Evolutionary conservation across 2,113 vertebrate genomes (phyloP).

Genomic region (Cyprinodon variegatus): DNA sequence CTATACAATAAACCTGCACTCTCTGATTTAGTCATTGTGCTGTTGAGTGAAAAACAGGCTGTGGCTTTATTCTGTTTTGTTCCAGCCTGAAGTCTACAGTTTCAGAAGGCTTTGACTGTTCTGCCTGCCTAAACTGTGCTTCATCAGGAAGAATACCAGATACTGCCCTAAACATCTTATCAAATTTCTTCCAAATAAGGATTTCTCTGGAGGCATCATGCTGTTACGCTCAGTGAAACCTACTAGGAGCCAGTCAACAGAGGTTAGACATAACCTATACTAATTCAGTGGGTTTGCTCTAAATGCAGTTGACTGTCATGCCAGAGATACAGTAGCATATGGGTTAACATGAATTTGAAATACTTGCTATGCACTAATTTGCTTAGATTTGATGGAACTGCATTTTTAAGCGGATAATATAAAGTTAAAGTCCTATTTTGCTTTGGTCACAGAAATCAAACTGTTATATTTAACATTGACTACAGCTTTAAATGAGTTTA

Average conservation of each 20-base stretch:
- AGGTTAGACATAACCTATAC: constrained; percentile 65
- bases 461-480: neutral
- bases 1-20: constrained; percentile 59
- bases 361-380: neutral
- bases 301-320: constrained; percentile 16
- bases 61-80: constrained; percentile 53
- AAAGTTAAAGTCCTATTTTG: neutral
- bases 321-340: neutral
- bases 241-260: constrained; percentile 46
- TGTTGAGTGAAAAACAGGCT: constrained; percentile 52
- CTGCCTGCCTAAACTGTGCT: constrained; percentile 31
- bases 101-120: constrained; percentile 30
- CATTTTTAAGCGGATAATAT: neutral
- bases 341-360: neutral
- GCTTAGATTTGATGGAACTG: neutral
- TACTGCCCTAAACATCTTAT: constrained; percentile 16
- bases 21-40: constrained; percentile 55
- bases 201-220: constrained; percentile 63
- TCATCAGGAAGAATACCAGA: constrained; percentile 39
- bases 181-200: constrained; percentile 31
- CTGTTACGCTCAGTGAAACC: constrained; percentile 60
- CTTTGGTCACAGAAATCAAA: no score
- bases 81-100: constrained; percentile 43
- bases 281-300: constrained; percentile 26
- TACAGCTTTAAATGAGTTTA: neutral